Base-by-base conservation (phyloP, 2,888 invertebrate genomes). In the Neria commutata region DNA sequence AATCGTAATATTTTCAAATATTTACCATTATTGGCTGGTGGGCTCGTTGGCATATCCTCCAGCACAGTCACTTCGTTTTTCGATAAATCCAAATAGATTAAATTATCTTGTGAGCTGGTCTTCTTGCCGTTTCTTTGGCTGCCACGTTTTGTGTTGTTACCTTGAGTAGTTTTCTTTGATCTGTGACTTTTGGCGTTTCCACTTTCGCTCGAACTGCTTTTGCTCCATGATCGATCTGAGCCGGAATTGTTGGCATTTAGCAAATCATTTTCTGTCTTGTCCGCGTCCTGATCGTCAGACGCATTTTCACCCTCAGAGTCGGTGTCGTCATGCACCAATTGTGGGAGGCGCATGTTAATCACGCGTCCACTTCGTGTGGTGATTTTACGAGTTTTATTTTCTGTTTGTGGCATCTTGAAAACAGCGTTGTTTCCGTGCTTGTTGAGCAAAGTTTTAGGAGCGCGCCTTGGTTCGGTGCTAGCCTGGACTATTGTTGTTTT, bases 31-130 rank as follows among this genome's bases (percentile, higher is more conserved):
- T 76, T 74, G 11, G 71, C 73, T 21, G 66, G 62, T 5, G 74
- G 70, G 56, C 66, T 70, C 17, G 11, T 42, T 1, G 67, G 67
- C 4, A 65, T 60, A 21, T 67, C 55, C 4, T 70, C 60, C 54
- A 69, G 66, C 21, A 80, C 71, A 56, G 74, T 67, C n/a, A 81
- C 70, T 47, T 76, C 72, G 8, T 67, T 66, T 24, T 74, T 74
- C 21, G 76, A 73, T 4, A 81, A 63, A 67, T 81, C 80, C 49
- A 81, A 66, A 56, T 79, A 81, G 2, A 80, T 70, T 0, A 81
- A 14, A 5, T 74, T 61, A 29, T 64, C 63, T 54, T 48, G 52
- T 37, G 3, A 48, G 26, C 5, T 25, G 21, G 42, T 29, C n/a
- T 56, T 40, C 24, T 54, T 24, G 16, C 19, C 25, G 17, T 24